Percentiles rank a stretch among this genome's conserved stretches.
These are phyloP conservation scores for Pinctada fucata DNA, from an alignment of 2,888 invertebrate genomes.

Conservation along the genomic window DNA sequence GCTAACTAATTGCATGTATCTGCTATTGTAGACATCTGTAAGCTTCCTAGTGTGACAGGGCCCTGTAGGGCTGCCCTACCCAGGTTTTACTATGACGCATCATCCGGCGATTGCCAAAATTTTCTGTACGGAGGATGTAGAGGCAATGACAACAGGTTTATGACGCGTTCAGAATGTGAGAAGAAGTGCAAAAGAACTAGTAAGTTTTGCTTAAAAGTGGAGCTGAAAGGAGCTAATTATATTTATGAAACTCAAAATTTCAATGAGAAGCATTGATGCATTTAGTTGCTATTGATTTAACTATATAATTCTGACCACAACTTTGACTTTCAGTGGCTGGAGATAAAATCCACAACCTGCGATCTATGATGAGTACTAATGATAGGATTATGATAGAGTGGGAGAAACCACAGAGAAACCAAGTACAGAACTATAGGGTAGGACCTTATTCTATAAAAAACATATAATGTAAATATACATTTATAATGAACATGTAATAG, in stretches of 20 bases:
- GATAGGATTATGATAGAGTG: constrained; percentile 14
- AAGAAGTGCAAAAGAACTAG: constrained; percentile 40
- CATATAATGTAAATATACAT: neutral
- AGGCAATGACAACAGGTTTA: constrained; percentile 89
- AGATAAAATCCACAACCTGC: neutral
- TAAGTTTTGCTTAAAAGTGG: neutral
- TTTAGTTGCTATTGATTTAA: no score
- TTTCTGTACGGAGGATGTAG: constrained; percentile 90
- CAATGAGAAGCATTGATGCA: no score
- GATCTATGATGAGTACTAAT: neutral
- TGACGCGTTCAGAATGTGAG: constrained; percentile 59
- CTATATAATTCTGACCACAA: neutral
- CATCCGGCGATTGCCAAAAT: constrained; percentile 83
- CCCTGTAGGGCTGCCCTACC: constrained; percentile 82
- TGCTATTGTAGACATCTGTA: constrained; percentile 45
- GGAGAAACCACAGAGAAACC: constrained; percentile 21
- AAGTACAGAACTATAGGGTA: constrained; percentile 22
- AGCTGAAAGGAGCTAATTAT: no score
- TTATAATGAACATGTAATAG: no score
- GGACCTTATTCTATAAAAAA: neutral
- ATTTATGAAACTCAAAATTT: no score
- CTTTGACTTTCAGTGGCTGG: neutral
- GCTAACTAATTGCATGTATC: neutral
- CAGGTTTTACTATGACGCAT: constrained; percentile 85
- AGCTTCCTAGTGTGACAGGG: constrained; percentile 50